Evolutionary conservation across 2,888 invertebrate species (phyloP).

Genomic region (Chrysolina americana): DNA sequence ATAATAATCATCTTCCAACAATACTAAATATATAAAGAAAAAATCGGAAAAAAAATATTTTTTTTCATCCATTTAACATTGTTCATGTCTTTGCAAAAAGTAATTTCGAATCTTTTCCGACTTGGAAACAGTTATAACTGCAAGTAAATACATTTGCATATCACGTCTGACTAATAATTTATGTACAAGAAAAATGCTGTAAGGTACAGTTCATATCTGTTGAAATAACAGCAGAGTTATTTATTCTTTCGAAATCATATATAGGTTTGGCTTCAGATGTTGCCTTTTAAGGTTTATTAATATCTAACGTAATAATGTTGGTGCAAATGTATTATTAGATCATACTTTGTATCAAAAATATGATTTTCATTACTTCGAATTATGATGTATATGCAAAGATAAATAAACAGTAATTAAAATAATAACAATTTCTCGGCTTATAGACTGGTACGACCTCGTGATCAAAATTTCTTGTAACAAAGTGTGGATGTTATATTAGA

Average conservation of each 20-base stretch:
- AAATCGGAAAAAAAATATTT: too few species aligned
- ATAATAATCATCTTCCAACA: too few species aligned
- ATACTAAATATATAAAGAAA: too few species aligned
- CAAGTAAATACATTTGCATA: slow-evolving; percentile 35
- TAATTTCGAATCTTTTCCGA: slow-evolving; percentile 8
- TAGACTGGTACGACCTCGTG: too few species aligned
- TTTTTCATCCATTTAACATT: background rate
- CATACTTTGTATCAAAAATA: slow-evolving; percentile 43
- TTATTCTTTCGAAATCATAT: slow-evolving; percentile 48
- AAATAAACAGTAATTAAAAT: background rate
- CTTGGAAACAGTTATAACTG: slow-evolving; percentile 34
- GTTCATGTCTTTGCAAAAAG: slow-evolving; percentile 6
- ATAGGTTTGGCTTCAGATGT: slow-evolving; percentile 49
- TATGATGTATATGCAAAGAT: background rate
- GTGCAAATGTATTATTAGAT: slow-evolving; percentile 52
- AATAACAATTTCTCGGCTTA: background rate
- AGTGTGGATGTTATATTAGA: too few species aligned
- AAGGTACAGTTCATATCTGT: slow-evolving; percentile 44
- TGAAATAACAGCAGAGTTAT: slow-evolving; percentile 42
- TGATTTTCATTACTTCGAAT: slow-evolving; percentile 18
- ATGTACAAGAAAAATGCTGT: slow-evolving; percentile 25
- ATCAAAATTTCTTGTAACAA: too few species aligned
- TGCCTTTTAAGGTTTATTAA: slow-evolving; percentile 49
- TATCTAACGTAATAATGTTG: slow-evolving; percentile 42
- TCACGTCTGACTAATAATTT: slow-evolving; percentile 30